phyloP scores from a whole-genome alignment of 1,140 invertebrate species.

The Drosophila tropicalis region DNA sequence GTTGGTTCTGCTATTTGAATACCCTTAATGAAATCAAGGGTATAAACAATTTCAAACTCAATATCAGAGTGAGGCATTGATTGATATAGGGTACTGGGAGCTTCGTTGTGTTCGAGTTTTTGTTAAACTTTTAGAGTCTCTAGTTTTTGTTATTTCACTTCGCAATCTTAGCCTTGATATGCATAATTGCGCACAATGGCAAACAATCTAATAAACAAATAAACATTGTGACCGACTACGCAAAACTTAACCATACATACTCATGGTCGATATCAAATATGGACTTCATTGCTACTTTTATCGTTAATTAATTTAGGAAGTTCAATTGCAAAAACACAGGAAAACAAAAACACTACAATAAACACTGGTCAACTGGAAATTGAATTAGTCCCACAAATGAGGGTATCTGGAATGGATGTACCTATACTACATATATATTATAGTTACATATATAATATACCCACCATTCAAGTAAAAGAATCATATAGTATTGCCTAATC shows the following conservation, averaged over 20 bases:
- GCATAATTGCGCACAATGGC: slow-evolving; percentile 66
- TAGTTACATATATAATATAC: neutral
- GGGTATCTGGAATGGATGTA: neutral
- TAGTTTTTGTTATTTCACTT: slow-evolving; percentile 22
- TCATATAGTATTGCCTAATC: too few relatives aligned
- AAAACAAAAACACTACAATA: neutral
- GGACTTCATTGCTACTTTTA: neutral
- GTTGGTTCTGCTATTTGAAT: too few relatives aligned
- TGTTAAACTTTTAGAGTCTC: slow-evolving; percentile 8
- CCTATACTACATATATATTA: neutral
- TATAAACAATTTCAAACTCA: too few relatives aligned
- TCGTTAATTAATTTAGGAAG: slow-evolving; percentile 15
- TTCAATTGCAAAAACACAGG: neutral
- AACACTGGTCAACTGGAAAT: neutral
- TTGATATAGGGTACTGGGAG: too few relatives aligned
- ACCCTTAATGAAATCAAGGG: too few relatives aligned
- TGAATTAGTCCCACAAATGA: neutral
- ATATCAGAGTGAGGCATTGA: too few relatives aligned
- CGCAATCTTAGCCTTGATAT: slow-evolving; percentile 71
- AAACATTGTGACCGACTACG: neutral
- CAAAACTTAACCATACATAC: slow-evolving; percentile 29
- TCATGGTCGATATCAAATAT: slow-evolving; percentile 13
- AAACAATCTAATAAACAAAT: slow-evolving; percentile 59
- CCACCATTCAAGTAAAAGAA: too few relatives aligned
- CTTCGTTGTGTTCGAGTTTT: neutral